A percentile compares a stretch with the other conserved stretches of the same genome.
Evolutionary conservation across 2,797 vertebrate species (phyloP).

Genomic region (Podarcis lilfordi): DNA sequence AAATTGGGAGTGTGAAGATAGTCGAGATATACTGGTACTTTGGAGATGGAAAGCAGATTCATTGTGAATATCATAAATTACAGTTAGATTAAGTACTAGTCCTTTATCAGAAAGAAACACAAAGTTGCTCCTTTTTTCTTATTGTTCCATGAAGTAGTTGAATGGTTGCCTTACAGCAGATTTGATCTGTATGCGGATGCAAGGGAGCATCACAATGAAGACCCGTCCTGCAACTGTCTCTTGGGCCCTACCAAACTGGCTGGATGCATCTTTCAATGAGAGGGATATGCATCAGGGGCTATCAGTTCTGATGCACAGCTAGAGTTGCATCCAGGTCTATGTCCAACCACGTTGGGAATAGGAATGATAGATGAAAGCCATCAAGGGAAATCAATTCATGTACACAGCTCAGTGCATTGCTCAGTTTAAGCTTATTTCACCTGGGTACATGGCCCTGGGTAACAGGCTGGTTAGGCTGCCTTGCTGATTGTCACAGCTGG

Average conservation of each 20-base stretch:
- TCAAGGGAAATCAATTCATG: neutral
- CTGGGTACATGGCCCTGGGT: neutral
- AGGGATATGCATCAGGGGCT: neutral
- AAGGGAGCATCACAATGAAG: neutral
- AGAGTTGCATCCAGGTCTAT: neutral
- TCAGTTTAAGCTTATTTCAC: neutral
- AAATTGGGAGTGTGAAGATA: neutral
- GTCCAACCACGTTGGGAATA: slow-evolving; percentile 50
- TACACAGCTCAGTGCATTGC: no score
- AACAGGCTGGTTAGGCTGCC: neutral
- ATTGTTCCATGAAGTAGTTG: neutral
- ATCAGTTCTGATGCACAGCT: neutral
- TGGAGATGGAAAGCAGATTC: neutral
- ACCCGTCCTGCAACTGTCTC: neutral
- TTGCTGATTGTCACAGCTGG: neutral
- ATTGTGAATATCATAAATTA: neutral
- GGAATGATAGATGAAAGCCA: slow-evolving; percentile 20
- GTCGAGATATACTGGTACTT: slow-evolving; percentile 24
- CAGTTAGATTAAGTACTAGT: neutral
- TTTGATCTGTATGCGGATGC: neutral
- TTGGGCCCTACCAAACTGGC: neutral
- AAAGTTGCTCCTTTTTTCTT: neutral
- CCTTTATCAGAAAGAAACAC: neutral
- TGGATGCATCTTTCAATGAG: neutral
- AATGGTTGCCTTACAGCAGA: neutral